phyloP scores from a whole-genome alignment of 1,140 invertebrate genomes.

The Diplogasteroides magnus region DNA sequence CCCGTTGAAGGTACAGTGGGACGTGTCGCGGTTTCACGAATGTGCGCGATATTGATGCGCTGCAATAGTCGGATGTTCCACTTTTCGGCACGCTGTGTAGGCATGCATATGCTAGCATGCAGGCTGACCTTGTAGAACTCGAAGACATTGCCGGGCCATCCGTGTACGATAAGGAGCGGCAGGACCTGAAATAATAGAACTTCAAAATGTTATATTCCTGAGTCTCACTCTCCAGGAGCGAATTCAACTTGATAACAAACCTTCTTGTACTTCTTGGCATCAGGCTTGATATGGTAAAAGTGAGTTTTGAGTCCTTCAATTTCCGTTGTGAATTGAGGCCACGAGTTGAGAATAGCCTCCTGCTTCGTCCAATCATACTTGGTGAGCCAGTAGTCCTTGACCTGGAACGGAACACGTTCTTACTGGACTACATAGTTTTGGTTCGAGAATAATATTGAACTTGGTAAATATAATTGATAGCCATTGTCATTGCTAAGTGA shows the following conservation, averaged over 20 bases:
- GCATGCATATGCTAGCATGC: too few species aligned
- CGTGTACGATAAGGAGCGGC: conserved; percentile 73
- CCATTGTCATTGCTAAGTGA: too few species aligned
- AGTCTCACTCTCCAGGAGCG: too few species aligned
- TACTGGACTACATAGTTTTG: too few species aligned
- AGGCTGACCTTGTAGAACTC: conserved; percentile 78
- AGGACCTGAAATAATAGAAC: too few species aligned
- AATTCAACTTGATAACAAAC: too few species aligned
- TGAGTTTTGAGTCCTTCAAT: conserved; percentile 66
- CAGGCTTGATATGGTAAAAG: conserved; percentile 42
- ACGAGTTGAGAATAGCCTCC: conserved; percentile 67
- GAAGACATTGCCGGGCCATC: conserved; percentile 80
- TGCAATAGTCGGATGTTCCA: too few species aligned
- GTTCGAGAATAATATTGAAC: conserved; percentile 58
- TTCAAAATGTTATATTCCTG: too few species aligned
- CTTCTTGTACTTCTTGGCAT: conserved; percentile 40
- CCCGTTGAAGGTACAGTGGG: too few species aligned
- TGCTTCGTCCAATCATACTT: conserved; percentile 71
- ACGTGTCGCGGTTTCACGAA: too few species aligned
- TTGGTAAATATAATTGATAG: conserved; percentile 66
- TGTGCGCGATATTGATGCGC: too few species aligned
- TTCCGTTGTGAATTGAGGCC: conserved; percentile 67
- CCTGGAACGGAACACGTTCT: conserved; percentile 1
- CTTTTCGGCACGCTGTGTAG: too few species aligned
- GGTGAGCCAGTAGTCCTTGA: conserved; percentile 67